Percentiles rank a stretch among this genome's conserved stretches.
These are phyloP conservation scores for Dascillus cervinus DNA, from an alignment of 2,888 invertebrate species.

Conservation along the genomic window DNA sequence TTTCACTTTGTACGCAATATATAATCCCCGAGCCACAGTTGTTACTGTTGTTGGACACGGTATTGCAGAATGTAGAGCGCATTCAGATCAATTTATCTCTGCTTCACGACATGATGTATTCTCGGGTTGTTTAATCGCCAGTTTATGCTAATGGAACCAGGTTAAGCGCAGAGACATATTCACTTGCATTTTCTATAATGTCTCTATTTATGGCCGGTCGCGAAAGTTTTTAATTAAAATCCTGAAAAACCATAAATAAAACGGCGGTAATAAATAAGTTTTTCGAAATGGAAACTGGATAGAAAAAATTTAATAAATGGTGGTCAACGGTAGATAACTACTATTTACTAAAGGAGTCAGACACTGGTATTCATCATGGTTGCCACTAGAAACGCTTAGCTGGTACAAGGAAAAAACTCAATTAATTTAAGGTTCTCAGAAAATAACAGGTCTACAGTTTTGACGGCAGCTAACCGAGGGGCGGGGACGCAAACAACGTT, in stretches of 20 bases:
- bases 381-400: conserved; percentile 26
- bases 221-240: too few relatives aligned
- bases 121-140: conserved; percentile 14
- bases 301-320: conserved; percentile 30
- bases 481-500: conserved; percentile 9
- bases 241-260: too few relatives aligned
- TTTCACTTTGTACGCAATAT: conserved; percentile 7
- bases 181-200: conserved; percentile 19
- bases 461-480: conserved; percentile 14
- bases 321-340: conserved; percentile 33
- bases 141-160: conserved; percentile 21
- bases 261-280: too few relatives aligned
- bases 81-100: conserved; percentile 14
- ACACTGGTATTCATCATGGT: conserved; percentile 31
- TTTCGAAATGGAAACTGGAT: too few relatives aligned
- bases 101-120: conserved; percentile 7
- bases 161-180: conserved; percentile 13
- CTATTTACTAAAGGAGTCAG: conserved; percentile 37
- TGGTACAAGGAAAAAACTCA: conserved; percentile 20
- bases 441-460: conserved; percentile 23
- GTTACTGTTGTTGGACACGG: conserved; percentile 13
- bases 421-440: conserved; percentile 23
- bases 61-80: conserved; percentile 14
- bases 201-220: too few relatives aligned
- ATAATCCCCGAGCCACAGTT: conserved; percentile 6